Base-by-base conservation (phyloP, 2,888 invertebrate genomes). In the Drosophila mulleri region DNA sequence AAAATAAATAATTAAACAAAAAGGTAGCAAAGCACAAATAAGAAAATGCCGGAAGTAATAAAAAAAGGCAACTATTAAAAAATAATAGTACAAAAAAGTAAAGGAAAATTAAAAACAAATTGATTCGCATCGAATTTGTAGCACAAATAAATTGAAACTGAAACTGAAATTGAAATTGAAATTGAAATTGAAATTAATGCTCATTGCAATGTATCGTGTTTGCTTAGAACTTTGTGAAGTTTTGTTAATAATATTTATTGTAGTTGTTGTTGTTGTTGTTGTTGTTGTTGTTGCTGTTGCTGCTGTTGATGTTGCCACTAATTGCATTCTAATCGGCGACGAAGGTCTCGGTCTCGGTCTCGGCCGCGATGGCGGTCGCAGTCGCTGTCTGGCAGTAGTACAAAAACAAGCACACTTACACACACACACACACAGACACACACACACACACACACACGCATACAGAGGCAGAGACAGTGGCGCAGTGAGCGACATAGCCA, bases 251-350 rank as follows among this genome's bases (percentile, higher is more conserved):
- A n/a, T 67, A 52, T 26, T 63, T 64, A 48, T 29, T 63, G 50
- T 9, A 57, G 54, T n/a, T 50, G 63, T 20, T 61, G 48, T 20
- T 50, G 56, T 37, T 59, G 63, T 39, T 71, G 61, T 45, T 71
- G 58, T 37, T 67, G 66, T 61, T 72, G 66, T 26, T 67, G 54
- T n/a, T 50, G 63, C 18, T 61, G 48, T 20, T 50, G 56, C 32
- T 59, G 74, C 50, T 72, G 73, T 44, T 75, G 69, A 53, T 67
- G 70, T 78, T 80, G 82, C 78, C 75, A 78, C 78, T 85, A 86
- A 88, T 88, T 87, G 88, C 86, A 88, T 88, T 87, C 88, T 86
- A 88, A 87, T 83, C 88, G 82, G 54, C 70, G 47, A 68, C 66
- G 83, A 87, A 88, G 86, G 88, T 82, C 88, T 86, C 77, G 39